Evolutionary conservation across 2,888 invertebrate genomes (phyloP).

Genomic region (Zaprionus obscuricornis): DNA sequence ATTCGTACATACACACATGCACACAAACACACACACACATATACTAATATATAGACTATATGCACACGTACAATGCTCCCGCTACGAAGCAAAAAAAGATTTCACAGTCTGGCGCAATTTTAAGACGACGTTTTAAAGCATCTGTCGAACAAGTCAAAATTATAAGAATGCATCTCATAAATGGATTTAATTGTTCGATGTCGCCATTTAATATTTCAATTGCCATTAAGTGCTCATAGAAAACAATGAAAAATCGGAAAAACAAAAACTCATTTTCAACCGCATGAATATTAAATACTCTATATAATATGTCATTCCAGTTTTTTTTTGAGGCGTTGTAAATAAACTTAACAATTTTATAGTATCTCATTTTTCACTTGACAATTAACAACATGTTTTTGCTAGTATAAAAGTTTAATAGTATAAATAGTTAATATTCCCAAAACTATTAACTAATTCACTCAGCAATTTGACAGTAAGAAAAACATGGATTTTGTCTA

Average conservation of each 20-base stretch:
- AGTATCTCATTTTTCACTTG: too few species aligned
- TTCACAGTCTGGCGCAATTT: slow-evolving; percentile 51
- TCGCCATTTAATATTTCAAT: slow-evolving; percentile 10
- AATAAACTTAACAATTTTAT: too few species aligned
- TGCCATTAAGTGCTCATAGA: slow-evolving; percentile 8
- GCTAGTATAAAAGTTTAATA: too few species aligned
- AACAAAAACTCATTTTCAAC: background rate
- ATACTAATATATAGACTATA: slow-evolving; percentile 5
- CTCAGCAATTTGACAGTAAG: too few species aligned
- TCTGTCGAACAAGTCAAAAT: slow-evolving; percentile 24
- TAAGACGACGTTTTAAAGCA: slow-evolving; percentile 40
- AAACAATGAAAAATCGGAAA: slow-evolving; percentile 1
- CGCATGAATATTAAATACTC: slow-evolving; percentile 4
- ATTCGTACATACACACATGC: background rate
- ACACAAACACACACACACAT: background rate
- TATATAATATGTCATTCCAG: too few species aligned
- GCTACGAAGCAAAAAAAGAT: slow-evolving; percentile 15
- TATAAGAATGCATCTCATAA: slow-evolving; percentile 12
- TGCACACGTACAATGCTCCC: slow-evolving; percentile 40
- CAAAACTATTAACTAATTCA: too few species aligned
- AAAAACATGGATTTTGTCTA: too few species aligned
- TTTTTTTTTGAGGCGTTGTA: too few species aligned
- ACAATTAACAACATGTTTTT: too few species aligned
- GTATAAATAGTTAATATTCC: too few species aligned
- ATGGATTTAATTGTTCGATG: slow-evolving; percentile 31